Percentiles rank a stretch among this genome's conserved stretches.
phyloP scores from a whole-genome alignment of 1,140 invertebrate species.

The Pseudomyrmex dendroicus region DNA sequence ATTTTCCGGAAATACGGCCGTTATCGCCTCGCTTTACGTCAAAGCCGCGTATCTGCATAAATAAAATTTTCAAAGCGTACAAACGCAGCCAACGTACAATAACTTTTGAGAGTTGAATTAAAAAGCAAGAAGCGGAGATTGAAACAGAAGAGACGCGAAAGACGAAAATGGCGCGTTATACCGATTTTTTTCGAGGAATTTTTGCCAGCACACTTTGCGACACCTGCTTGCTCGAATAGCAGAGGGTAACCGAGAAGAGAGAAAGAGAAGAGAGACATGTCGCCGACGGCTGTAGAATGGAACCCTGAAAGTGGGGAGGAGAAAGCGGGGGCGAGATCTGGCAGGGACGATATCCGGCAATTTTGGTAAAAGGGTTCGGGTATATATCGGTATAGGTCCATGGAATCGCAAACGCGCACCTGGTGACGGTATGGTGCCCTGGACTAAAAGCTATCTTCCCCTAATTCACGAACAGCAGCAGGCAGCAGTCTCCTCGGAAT shows the following conservation, averaged over 20 bases:
- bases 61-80: slow-evolving; percentile 32
- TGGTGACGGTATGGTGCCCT: slow-evolving; percentile 70
- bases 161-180: slow-evolving; percentile 10
- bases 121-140: background rate
- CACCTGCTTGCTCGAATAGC: slow-evolving; percentile 64
- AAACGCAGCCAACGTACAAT: background rate
- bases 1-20: slow-evolving; percentile 34
- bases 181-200: slow-evolving; percentile 61
- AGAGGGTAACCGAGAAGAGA: background rate
- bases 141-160: background rate
- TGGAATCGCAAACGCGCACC: slow-evolving; percentile 63
- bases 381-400: slow-evolving; percentile 63
- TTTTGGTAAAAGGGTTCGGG: slow-evolving; percentile 80
- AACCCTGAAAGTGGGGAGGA: background rate
- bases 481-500: slow-evolving; percentile 32
- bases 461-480: slow-evolving; percentile 70
- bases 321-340: slow-evolving; percentile 10
- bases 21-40: background rate
- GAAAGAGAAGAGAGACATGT: background rate
- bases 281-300: background rate
- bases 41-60: background rate
- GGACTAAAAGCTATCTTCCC: slow-evolving; percentile 76
- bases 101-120: background rate
- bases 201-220: slow-evolving; percentile 34
- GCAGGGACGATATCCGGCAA: slow-evolving; percentile 72